Evolutionary conservation across 2,797 vertebrate genomes (phyloP), one percentile per base, ranked within the genome.

Genomic region (Pterois miles): DNA sequence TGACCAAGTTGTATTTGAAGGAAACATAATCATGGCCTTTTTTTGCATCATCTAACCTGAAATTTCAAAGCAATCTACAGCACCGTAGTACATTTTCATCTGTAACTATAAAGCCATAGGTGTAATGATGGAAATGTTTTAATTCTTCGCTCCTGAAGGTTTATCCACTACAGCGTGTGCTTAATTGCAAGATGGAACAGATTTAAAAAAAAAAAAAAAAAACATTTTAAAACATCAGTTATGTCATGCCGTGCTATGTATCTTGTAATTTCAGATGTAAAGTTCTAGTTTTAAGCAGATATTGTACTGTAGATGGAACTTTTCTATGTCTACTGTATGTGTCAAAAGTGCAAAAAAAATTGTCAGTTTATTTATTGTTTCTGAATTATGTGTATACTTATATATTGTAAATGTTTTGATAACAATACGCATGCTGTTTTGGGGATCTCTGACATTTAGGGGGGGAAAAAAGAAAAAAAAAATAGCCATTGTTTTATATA

Each of bases 301-400:
- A 93, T 92, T 93, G 94, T 93, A 93, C 92, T 91, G 91, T 95
- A 93, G 91, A 95, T 93, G 87, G 92, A 92, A 90, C 89, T 95
- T 96, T 95, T 95, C 86, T 94, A 95, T 94, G 93, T 96, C 89
- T 92, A 86, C 82, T 85, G 74, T 90, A 80, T 92, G 93, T 94
- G 94, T 96, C 94, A 95, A 94, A 95, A 96, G 97, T 98, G 92
- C 92, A 96, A 94, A 95, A 95, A 89, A 95, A 95, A 96, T 92
- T 84, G 96, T 97, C 92, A 93, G 96, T 97, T 98, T 96, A 97
- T 97, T 97, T 97, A 97, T 96, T 93, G 92, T 93, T 95, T 92
- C 76, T 86, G 87, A 93, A 89, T 91, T 93, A 88, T 86, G 89
- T 96, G 96, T 95, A 96, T 93, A 96, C 94, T 92, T 94, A 94